Evolutionary conservation across 2,797 vertebrate genomes (phyloP).

Genomic region (Peromyscus melanophrys): DNA sequence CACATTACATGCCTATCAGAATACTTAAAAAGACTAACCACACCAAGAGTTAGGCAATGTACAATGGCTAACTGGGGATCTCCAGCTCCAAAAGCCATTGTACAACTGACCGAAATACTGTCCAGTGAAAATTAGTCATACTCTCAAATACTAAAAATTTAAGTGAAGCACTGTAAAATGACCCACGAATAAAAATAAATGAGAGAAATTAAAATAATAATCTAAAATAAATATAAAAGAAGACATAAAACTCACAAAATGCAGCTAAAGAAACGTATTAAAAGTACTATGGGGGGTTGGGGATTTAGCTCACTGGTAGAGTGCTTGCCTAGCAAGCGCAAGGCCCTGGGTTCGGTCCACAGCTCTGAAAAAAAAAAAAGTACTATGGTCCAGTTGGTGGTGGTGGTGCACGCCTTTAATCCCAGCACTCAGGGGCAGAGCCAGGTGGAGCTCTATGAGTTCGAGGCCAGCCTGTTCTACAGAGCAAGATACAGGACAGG

Average conservation of each 20-base stretch:
- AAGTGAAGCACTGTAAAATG: not conserved
- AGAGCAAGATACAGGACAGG: no score
- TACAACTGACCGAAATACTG: not conserved
- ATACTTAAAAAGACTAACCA: not conserved
- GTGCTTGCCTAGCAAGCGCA: no score
- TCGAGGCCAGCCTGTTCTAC: no score
- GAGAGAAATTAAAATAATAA: not conserved
- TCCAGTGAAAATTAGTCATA: not conserved
- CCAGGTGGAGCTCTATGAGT: no score
- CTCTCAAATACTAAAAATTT: not conserved
- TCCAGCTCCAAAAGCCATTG: not conserved
- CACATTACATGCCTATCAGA: not conserved
- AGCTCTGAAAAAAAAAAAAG: no score
- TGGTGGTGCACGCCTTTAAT: no score
- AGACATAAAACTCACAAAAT: not conserved
- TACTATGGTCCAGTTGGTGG: no score
- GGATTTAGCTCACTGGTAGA: no score
- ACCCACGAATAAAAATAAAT: not conserved
- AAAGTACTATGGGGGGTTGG: no score
- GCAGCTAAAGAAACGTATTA: not conserved
- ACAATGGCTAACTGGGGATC: not conserved
- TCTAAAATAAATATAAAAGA: constrained; percentile 11
- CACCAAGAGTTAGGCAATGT: not conserved
- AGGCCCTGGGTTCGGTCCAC: no score
- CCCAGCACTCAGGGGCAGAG: no score